Evolutionary conservation across 1,140 invertebrate genomes (phyloP).

Genomic region (Homarus americanus): DNA sequence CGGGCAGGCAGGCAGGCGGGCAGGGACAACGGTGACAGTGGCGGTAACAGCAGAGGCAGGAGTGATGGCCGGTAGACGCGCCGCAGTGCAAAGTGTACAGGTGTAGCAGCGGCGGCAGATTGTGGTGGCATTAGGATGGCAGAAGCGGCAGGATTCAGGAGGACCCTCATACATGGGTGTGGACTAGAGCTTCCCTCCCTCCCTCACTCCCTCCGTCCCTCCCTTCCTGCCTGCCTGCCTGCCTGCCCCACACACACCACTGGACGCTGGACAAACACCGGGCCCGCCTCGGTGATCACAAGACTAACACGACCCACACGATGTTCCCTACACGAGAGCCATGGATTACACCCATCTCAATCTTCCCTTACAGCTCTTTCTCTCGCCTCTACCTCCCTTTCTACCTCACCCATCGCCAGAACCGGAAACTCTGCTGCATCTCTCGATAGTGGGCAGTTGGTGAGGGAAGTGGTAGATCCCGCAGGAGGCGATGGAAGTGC

Average conservation of each 20-base stretch:
- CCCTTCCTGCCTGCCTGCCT: neutral
- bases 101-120: no score
- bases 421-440: neutral
- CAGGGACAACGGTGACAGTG: no score
- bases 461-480: neutral
- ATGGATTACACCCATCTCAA: neutral
- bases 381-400: neutral
- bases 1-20: no score
- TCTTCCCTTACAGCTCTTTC: constrained; percentile 1
- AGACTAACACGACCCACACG: constrained; percentile 2
- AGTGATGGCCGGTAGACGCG: no score
- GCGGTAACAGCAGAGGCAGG: no score
- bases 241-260: neutral
- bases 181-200: neutral
- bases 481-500: neutral
- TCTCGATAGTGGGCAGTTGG: neutral
- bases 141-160: neutral
- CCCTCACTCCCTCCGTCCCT: neutral
- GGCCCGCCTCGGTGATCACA: constrained; percentile 45
- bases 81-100: no score
- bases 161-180: no score
- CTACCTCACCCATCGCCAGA: neutral
- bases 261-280: constrained; percentile 44
- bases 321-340: constrained; percentile 23
- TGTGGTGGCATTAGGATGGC: no score